Percentiles rank a stretch among this genome's conserved stretches.
Evolutionary conservation across 2,888 invertebrate genomes (phyloP).

Genomic region (Microdon myrmicae): DNA sequence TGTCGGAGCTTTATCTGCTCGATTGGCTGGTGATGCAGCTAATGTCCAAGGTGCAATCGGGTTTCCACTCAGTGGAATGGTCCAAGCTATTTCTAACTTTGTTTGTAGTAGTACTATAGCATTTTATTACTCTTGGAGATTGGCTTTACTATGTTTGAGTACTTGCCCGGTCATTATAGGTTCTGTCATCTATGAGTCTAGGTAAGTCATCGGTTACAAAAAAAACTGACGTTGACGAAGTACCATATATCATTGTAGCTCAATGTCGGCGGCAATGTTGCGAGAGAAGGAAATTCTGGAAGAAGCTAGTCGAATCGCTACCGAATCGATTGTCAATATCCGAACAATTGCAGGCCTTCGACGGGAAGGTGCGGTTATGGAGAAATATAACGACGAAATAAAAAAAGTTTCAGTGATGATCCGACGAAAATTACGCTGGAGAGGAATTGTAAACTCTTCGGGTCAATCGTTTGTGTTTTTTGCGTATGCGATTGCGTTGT

Average conservation of each 20-base stretch:
- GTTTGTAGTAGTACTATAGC: constrained; percentile 73
- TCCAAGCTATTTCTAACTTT: constrained; percentile 76
- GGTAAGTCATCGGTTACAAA: constrained; percentile 57
- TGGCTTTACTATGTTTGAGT: constrained; percentile 75
- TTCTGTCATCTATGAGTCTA: constrained; percentile 75
- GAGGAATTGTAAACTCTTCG: constrained; percentile 77
- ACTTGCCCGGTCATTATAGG: constrained; percentile 77
- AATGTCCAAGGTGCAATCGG: constrained; percentile 81
- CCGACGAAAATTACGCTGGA: constrained; percentile 70
- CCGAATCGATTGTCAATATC: constrained; percentile 79
- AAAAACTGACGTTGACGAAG: neutral
- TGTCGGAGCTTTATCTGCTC: constrained; percentile 76
- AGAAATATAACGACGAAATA: constrained; percentile 72
- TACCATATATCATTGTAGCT: constrained; percentile 56
- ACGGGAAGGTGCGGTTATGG: constrained; percentile 72
- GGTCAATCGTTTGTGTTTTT: constrained; percentile 79
- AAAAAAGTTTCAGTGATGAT: constrained; percentile 68
- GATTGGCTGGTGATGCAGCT: constrained; percentile 78
- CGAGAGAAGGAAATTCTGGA: constrained; percentile 75
- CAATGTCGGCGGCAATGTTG: constrained; percentile 72
- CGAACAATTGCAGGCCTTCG: constrained; percentile 77
- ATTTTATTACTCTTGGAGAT: constrained; percentile 76
- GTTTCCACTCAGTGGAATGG: constrained; percentile 74
- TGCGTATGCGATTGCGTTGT: constrained; percentile 77
- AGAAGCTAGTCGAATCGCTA: constrained; percentile 76